Evolutionary conservation across 2,113 vertebrate species (phyloP).

Genomic region (Chrysochloris asiatica): DNA sequence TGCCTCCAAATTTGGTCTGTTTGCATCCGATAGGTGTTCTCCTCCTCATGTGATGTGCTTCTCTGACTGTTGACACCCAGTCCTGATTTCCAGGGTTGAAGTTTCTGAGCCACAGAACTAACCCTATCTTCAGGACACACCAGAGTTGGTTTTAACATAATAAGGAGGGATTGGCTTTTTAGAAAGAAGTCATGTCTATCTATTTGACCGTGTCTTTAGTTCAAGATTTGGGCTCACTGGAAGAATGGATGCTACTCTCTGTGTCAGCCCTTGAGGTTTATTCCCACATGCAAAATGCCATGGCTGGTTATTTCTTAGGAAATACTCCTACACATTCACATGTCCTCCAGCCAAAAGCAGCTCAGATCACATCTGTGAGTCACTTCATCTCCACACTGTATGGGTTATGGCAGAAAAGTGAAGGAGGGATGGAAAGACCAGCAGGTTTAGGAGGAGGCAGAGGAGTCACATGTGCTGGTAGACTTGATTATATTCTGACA

Average conservation of each 20-base stretch:
- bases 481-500: neutral
- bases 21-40: neutral
- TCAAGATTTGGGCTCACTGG: neutral
- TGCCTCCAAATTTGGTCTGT: neutral
- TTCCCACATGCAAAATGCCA: neutral
- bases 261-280: neutral
- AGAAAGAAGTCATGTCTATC: neutral
- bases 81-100: neutral
- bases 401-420: neutral
- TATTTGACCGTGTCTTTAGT: neutral
- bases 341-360: neutral
- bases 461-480: neutral
- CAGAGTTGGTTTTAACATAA: neutral
- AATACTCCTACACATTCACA: neutral
- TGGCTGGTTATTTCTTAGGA: neutral
- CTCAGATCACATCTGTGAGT: neutral
- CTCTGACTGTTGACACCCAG: fast-evolving
- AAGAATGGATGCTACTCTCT: neutral
- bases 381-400: neutral
- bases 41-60: fast-evolving
- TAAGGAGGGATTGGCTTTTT: neutral
- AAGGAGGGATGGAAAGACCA: neutral
- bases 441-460: neutral
- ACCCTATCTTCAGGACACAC: neutral
- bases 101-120: neutral